A percentile compares a stretch with the other conserved stretches of the same genome.
phyloP scores from a whole-genome alignment of 1,140 invertebrate species.

The Metaphire vulgaris region DNA sequence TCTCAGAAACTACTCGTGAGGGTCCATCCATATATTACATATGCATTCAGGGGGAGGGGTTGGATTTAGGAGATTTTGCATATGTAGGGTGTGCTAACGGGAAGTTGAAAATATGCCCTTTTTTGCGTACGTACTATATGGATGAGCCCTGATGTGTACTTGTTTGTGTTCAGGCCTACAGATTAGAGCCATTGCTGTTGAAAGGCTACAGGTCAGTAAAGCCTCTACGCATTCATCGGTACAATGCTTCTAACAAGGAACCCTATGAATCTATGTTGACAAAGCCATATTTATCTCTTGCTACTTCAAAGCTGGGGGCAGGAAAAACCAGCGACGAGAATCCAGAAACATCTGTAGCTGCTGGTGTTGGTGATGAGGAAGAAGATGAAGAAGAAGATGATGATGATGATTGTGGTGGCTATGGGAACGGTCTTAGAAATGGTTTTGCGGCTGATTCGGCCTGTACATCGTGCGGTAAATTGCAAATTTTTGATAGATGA shows the following conservation, averaged over 20 bases:
- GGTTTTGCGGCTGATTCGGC: too few species aligned
- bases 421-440: too few species aligned
- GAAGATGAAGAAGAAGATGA: not conserved
- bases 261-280: slow-evolving; percentile 44
- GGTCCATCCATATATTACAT: too few species aligned
- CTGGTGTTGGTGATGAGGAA: not conserved
- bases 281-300: slow-evolving; percentile 41
- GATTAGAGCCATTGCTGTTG: slow-evolving; percentile 67
- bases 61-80: too few species aligned
- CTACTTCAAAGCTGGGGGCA: slow-evolving; percentile 12
- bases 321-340: not conserved
- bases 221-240: slow-evolving; percentile 62
- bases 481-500: too few species aligned
- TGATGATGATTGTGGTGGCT: not conserved
- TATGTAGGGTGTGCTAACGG: too few species aligned
- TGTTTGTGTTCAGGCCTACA: slow-evolving; percentile 56
- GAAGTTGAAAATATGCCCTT: too few species aligned
- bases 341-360: not conserved
- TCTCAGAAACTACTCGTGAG: too few species aligned
- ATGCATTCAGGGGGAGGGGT: too few species aligned
- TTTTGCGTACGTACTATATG: too few species aligned
- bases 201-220: slow-evolving; percentile 63
- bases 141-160: too few species aligned
- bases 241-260: slow-evolving; percentile 54
- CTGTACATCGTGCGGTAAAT: too few species aligned